Percentiles rank a stretch among this genome's conserved stretches.
These are phyloP conservation scores for Epiperipatus broadwayi DNA, from an alignment of 2,888 invertebrate species.

Conservation along the genomic window DNA sequence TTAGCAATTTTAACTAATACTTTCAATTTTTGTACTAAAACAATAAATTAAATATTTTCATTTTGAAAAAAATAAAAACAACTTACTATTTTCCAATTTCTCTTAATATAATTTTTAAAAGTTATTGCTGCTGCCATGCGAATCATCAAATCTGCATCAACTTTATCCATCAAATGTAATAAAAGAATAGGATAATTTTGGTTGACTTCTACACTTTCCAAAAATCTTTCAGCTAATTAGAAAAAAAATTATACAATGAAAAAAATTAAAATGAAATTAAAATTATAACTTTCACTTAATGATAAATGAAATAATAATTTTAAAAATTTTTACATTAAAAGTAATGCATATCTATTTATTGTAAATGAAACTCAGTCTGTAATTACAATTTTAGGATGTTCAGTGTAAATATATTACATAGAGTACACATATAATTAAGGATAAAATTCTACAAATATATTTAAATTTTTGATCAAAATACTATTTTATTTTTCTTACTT, in stretches of 20 bases:
- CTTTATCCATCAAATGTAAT: slow-evolving; percentile 61
- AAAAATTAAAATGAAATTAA: slow-evolving; percentile 3
- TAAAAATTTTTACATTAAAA: slow-evolving; percentile 9
- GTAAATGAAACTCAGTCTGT: no score
- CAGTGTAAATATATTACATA: no score
- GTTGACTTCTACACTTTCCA: slow-evolving; percentile 71
- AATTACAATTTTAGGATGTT: no score
- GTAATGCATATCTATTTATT: slow-evolving; percentile 3
- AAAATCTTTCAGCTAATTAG: slow-evolving; percentile 70
- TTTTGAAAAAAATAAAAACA: background rate
- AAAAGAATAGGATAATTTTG: slow-evolving; percentile 72
- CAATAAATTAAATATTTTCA: background rate
- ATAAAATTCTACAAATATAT: no score
- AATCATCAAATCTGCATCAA: slow-evolving; percentile 49
- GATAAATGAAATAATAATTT: background rate
- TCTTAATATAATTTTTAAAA: slow-evolving; percentile 88
- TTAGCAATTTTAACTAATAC: no score
- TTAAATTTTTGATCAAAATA: no score
- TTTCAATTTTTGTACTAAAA: background rate
- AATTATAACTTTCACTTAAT: slow-evolving; percentile 1
- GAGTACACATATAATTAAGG: no score
- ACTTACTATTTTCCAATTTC: slow-evolving; percentile 77
- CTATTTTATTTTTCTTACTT: no score
- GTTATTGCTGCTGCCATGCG: slow-evolving; percentile 75
- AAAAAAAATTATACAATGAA: slow-evolving; percentile 18